Percentiles rank a stretch among this genome's conserved stretches.
phyloP scores from a whole-genome alignment of 2,797 vertebrate species.

The Macropus fuliginosus region DNA sequence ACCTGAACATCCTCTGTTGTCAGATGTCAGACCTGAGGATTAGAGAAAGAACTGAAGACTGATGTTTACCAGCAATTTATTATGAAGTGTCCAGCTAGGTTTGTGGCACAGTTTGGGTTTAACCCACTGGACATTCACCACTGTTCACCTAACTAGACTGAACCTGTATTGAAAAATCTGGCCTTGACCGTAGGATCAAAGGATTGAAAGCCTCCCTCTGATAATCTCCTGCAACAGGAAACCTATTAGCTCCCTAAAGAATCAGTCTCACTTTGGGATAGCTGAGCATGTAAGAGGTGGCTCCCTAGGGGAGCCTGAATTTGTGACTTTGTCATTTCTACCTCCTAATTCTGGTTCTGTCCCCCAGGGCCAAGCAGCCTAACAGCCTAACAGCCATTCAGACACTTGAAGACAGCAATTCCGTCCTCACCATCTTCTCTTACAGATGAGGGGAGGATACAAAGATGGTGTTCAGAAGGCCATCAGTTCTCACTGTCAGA shows the following conservation, averaged over 20 bases:
- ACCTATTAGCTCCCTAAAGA: background rate
- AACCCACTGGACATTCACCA: background rate
- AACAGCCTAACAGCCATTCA: background rate
- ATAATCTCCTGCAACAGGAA: background rate
- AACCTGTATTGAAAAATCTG: background rate
- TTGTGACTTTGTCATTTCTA: background rate
- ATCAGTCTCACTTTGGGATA: background rate
- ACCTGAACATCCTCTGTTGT: background rate
- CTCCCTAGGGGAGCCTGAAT: background rate
- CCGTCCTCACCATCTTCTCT: background rate
- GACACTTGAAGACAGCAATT: background rate
- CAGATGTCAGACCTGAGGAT: background rate
- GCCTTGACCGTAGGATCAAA: background rate
- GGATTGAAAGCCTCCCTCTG: background rate
- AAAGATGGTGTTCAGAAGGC: background rate
- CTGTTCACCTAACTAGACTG: background rate
- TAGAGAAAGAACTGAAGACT: background rate
- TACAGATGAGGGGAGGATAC: background rate
- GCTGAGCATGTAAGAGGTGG: background rate
- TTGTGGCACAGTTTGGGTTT: background rate
- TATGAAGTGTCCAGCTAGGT: background rate
- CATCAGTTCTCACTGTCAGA: background rate
- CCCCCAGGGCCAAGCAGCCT: background rate
- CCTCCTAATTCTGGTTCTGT: background rate
- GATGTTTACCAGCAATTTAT: background rate